A percentile compares a stretch with the other conserved stretches of the same genome.
phyloP scores from a whole-genome alignment of 1,140 invertebrate species.

The Archegozetes longisetosus region DNA sequence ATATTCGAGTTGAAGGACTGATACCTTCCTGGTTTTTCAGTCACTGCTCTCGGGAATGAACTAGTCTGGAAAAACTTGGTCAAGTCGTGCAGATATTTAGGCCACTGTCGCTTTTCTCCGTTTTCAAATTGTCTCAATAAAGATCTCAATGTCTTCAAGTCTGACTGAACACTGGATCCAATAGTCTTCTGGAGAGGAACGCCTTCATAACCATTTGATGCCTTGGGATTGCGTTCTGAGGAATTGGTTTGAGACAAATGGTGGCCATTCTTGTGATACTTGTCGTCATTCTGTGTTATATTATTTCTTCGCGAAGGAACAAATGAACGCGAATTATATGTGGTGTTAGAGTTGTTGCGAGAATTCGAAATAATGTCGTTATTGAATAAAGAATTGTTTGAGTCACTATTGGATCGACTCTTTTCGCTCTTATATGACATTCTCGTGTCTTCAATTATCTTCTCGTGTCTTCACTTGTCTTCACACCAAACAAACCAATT shows the following conservation, averaged over 20 bases:
- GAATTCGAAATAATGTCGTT: too few species aligned
- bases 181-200: not conserved
- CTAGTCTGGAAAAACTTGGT: conserved; percentile 3
- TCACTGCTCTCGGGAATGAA: not conserved
- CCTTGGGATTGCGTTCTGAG: not conserved
- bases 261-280: too few species aligned
- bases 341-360: too few species aligned
- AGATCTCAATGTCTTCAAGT: not conserved
- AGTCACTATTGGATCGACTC: too few species aligned
- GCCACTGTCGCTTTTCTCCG: conserved; percentile 17
- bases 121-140: conserved; percentile 12
- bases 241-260: too few species aligned
- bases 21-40: conserved; percentile 7
- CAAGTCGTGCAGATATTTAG: conserved; percentile 14
- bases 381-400: too few species aligned
- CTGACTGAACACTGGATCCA: not conserved
- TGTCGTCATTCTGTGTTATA: not conserved
- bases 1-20: too few species aligned
- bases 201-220: not conserved
- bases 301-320: not conserved
- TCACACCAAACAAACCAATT: too few species aligned
- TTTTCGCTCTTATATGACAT: too few species aligned
- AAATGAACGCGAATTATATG: not conserved
- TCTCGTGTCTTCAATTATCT: too few species aligned
- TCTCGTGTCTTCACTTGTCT: too few species aligned